Evolutionary conservation across 2,113 vertebrate genomes (phyloP).

Genomic region (Cavia aperea): DNA sequence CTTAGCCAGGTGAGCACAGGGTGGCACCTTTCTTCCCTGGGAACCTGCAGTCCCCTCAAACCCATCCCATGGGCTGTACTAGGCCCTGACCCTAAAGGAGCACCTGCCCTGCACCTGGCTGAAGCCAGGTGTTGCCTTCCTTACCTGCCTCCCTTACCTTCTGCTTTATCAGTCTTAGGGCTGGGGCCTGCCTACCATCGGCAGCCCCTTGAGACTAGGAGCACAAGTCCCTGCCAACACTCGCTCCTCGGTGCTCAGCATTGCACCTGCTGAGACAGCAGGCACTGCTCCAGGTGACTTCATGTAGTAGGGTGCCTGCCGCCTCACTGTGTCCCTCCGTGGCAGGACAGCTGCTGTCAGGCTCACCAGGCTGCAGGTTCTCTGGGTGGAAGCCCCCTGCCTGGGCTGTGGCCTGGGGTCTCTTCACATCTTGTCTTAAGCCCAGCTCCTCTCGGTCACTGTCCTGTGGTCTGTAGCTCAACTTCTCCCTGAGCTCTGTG

Average conservation of each 20-base stretch:
- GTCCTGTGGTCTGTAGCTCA: background rate
- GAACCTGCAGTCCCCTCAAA: background rate
- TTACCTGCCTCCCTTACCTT: background rate
- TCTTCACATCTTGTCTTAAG: background rate
- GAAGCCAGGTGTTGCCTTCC: too few relatives aligned
- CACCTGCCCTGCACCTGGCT: background rate
- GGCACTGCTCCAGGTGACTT: background rate
- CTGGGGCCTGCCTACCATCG: background rate
- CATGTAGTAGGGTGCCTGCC: too few relatives aligned
- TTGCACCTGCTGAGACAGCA: background rate
- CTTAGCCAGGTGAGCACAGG: slow-evolving; percentile 78
- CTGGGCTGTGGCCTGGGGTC: rapidly evolving
- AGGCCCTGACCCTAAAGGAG: background rate
- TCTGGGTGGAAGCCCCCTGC: background rate
- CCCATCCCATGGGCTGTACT: rapidly evolving
- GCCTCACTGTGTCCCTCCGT: background rate
- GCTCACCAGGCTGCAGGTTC: background rate
- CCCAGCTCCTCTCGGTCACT: background rate
- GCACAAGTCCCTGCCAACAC: background rate
- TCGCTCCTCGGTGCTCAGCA: background rate
- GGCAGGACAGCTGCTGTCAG: background rate
- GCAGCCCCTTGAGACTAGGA: background rate
- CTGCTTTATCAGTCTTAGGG: background rate
- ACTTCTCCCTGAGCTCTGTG: background rate
- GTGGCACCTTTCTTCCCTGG: background rate